phyloP scores from a whole-genome alignment of 2,113 vertebrate species.

The Anolis sagrei region DNA sequence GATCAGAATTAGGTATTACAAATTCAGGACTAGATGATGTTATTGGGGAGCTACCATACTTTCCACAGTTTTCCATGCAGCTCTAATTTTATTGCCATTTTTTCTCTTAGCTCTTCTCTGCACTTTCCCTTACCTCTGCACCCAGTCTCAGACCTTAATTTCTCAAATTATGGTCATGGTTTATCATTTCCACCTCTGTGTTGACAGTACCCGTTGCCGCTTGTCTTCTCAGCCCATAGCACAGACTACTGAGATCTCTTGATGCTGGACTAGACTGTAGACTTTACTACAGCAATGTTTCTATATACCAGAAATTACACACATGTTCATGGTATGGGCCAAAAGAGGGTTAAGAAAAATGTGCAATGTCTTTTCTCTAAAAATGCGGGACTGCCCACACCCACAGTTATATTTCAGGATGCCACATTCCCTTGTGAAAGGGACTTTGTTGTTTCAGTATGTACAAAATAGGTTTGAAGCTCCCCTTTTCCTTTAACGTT shows the following conservation, averaged over 20 bases:
- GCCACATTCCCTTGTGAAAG: conserved; percentile 89
- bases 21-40: conserved; percentile 73
- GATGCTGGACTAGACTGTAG: conserved; percentile 74
- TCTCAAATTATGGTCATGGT: conserved; percentile 31
- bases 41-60: conserved; percentile 73
- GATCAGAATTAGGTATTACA: conserved; percentile 80
- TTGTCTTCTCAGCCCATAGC: conserved; percentile 64
- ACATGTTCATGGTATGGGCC: conserved; percentile 61
- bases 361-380: conserved; percentile 60
- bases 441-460: conserved; percentile 94
- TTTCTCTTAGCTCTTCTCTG: conserved; percentile 35
- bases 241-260: conserved; percentile 64
- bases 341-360: conserved; percentile 69
- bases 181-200: conserved; percentile 49
- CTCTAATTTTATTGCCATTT: conserved; percentile 82
- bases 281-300: conserved; percentile 70
- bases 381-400: conserved; percentile 57
- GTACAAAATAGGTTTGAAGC: conserved; percentile 94
- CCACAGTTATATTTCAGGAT: conserved; percentile 67
- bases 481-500: conserved; percentile 99
- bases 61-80: conserved; percentile 77
- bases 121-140: neutral
- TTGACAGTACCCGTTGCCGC: conserved; percentile 72
- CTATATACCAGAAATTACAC: conserved; percentile 72
- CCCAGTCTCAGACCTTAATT: conserved; percentile 5